phyloP scores from a whole-genome alignment of 92 coral and sea anemone species.

The Virgularia gustaviana region DNA sequence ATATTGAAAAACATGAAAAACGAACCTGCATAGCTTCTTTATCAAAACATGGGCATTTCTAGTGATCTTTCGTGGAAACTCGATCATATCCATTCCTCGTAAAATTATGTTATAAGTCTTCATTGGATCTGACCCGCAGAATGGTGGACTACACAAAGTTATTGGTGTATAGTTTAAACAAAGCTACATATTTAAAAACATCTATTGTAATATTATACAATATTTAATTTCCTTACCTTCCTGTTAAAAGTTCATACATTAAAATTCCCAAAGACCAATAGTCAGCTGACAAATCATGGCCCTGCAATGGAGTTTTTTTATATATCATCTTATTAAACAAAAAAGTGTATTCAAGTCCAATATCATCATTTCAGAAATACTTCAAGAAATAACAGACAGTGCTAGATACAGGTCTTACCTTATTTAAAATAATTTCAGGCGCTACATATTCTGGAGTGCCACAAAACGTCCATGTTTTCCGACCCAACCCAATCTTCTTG shows the following conservation, averaged over 20 bases:
- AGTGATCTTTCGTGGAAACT: conserved; percentile 88
- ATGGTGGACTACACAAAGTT: conserved; percentile 75
- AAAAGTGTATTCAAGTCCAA: too few species aligned
- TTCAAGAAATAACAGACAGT: too few species aligned
- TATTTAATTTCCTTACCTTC: conserved; percentile 63
- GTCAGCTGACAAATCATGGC: conserved; percentile 97
- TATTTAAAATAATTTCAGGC: conserved; percentile 95
- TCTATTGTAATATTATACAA: too few species aligned
- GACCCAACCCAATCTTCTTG: conserved; percentile 93
- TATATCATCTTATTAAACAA: not conserved
- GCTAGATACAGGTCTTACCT: conserved; percentile 57
- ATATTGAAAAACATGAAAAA: not conserved
- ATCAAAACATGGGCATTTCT: conserved; percentile 86
- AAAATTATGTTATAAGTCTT: conserved; percentile 95
- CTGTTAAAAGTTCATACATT: conserved; percentile 98
- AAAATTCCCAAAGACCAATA: conserved; percentile 98
- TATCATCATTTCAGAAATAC: too few species aligned
- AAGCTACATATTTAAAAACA: not conserved
- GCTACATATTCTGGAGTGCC: conserved; percentile 99
- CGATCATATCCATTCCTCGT: conserved; percentile 96
- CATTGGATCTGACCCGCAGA: conserved; percentile 98
- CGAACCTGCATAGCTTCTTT: conserved; percentile 95
- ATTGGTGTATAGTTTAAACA: not conserved
- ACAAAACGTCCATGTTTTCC: conserved; percentile 99
- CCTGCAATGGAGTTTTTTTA: conserved; percentile 46